Evolutionary conservation across 2,797 vertebrate genomes (phyloP).

Genomic region (Coreius guichenoti): DNA sequence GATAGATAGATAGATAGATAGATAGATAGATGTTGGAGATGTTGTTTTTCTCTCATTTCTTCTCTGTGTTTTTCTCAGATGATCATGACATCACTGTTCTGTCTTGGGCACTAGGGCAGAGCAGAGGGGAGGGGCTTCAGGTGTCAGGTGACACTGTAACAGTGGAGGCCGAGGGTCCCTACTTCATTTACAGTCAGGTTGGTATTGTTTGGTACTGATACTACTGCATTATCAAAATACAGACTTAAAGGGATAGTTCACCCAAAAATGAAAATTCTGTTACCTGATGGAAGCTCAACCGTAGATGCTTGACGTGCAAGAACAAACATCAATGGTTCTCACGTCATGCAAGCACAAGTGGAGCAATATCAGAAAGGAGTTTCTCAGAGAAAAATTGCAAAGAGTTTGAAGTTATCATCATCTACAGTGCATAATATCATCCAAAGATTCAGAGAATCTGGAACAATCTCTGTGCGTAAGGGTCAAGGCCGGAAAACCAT

Average conservation of each 20-base stretch:
- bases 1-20: neutral
- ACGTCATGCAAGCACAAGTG: neutral
- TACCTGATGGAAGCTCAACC: neutral
- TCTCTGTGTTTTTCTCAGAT: slow-evolving; percentile 51
- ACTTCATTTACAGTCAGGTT: slow-evolving; percentile 69
- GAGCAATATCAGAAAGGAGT: too few relatives aligned
- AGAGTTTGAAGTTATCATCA: too few relatives aligned
- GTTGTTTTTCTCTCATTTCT: neutral
- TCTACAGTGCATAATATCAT: too few relatives aligned
- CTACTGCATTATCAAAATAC: neutral
- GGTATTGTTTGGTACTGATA: slow-evolving; percentile 45
- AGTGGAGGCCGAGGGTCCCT: slow-evolving; percentile 58
- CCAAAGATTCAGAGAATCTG: too few relatives aligned
- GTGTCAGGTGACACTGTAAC: slow-evolving; percentile 60
- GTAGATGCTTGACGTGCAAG: neutral
- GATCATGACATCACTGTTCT: slow-evolving; percentile 61
- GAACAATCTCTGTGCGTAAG: too few relatives aligned
- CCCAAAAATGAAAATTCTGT: neutral
- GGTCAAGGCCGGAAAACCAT: too few relatives aligned
- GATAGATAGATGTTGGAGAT: neutral
- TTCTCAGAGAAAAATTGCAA: too few relatives aligned
- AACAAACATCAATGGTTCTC: neutral
- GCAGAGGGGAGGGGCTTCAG: slow-evolving; percentile 60
- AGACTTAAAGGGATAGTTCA: neutral
- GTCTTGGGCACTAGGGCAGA: slow-evolving; percentile 58